Evolutionary conservation across 2,888 invertebrate species (phyloP).

Genomic region (Uloborus plumipes): DNA sequence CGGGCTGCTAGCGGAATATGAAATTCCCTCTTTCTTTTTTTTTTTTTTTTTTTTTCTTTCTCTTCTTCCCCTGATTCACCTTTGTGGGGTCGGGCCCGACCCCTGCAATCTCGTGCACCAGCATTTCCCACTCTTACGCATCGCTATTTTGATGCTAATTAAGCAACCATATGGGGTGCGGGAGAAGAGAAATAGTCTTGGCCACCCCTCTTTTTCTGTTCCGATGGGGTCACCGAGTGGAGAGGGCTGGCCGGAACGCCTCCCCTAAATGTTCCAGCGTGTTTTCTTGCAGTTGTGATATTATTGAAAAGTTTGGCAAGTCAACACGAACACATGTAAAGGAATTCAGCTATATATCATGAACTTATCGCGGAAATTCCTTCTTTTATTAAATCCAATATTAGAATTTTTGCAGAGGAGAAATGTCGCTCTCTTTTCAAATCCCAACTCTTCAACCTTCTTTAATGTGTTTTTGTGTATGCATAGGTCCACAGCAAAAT

Average conservation of each 20-base stretch:
- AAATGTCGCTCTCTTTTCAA: too few relatives aligned
- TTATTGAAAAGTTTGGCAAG: too few relatives aligned
- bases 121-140: conserved; percentile 17
- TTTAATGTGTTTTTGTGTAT: too few relatives aligned
- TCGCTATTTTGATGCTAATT: conserved; percentile 61
- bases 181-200: conserved; percentile 1
- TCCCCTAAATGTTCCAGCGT: conserved; percentile 8
- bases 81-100: not conserved
- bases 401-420: too few relatives aligned
- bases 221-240: not conserved
- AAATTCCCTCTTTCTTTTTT: not conserved
- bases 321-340: too few relatives aligned
- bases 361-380: too few relatives aligned
- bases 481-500: too few relatives aligned
- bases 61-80: not conserved
- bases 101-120: conserved; percentile 15
- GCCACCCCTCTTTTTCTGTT: not conserved
- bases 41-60: too few relatives aligned
- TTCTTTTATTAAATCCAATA: too few relatives aligned
- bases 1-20: conserved; percentile 10
- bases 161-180: conserved; percentile 52
- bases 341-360: too few relatives aligned
- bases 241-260: conserved; percentile 2
- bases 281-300: not conserved
- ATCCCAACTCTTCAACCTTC: too few relatives aligned